Base-by-base conservation (phyloP, 2,113 vertebrate species). In the Phrynocephalus versicolor region DNA sequence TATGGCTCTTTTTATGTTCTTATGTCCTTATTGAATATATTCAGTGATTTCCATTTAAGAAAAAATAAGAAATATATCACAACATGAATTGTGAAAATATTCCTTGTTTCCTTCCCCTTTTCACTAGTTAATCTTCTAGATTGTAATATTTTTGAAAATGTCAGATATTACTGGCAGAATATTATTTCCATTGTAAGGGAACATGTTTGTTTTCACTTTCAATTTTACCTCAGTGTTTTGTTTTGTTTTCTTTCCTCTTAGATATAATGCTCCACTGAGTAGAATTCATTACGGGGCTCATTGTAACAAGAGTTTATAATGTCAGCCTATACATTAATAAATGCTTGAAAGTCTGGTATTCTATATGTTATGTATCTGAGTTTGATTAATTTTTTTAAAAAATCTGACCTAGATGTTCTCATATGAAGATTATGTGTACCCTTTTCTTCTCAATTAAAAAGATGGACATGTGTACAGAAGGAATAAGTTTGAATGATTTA, bases 191-290 rank as follows among this genome's bases (percentile, higher is more conserved):
- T n/a, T n/a, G 67, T 69, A 14, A 33, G 35, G 16, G 37, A 71
- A 51, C 10, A 51, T 51, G 5, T 51, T 51, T 51, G 45, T 6
- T 51, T 51, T 51, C 10, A 10, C 45, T 51, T 51, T 51, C 45
- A 51, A 51, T 51, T 51, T 51, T 51, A 51, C 5, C 45, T 51
- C 45, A 51, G 10, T 6, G 45, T 51, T 51, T 51, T 51, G 45
- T 51, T 51, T 51, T 51, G 45, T 51, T 10, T 51, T 51, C 45
- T 51, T 10, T 10, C 10, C 45, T 51, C 45, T 51, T 51, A 51
- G 45, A 10, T 72, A 69, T 30, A 51, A 69, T 25, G 89, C 62
- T 21, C 88, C 92, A 89, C 89, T 69, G 92, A 79, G 84, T 80
- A 51, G 79, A 0, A 37, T 7, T 55, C 84, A 51, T 92, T 78